Evolutionary conservation across 1,140 invertebrate genomes (phyloP).

Genomic region (Berghia stephanieae): DNA sequence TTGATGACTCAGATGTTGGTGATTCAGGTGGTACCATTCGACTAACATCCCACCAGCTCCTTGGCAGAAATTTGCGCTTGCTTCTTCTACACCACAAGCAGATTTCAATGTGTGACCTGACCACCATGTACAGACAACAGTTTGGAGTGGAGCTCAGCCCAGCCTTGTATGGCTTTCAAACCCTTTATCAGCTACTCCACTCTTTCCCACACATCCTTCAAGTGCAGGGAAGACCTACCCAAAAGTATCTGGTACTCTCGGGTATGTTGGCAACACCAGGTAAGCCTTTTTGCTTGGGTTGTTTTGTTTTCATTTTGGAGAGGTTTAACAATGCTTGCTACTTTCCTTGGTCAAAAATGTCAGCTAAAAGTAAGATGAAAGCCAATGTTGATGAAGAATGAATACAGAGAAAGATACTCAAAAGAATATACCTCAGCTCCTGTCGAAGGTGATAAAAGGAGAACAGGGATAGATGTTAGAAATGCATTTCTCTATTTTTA

Average conservation of each 20-base stretch:
- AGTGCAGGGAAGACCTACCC: conserved; percentile 59
- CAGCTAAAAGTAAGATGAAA: too few relatives aligned
- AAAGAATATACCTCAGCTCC: too few relatives aligned
- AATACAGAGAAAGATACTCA: too few relatives aligned
- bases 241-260: conserved; percentile 50
- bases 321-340: background rate
- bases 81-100: conserved; percentile 71
- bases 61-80: conserved; percentile 72
- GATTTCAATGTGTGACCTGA: conserved; percentile 70
- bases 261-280: conserved; percentile 7
- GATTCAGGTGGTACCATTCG: conserved; percentile 65
- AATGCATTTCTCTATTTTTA: too few relatives aligned
- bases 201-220: conserved; percentile 72
- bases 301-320: background rate
- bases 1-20: conserved; percentile 40
- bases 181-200: conserved; percentile 69
- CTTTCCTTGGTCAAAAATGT: background rate
- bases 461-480: too few relatives aligned
- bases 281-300: background rate
- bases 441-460: too few relatives aligned
- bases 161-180: conserved; percentile 71
- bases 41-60: conserved; percentile 71
- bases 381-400: too few relatives aligned
- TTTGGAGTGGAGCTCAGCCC: conserved; percentile 71
- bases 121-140: conserved; percentile 69